Evolutionary conservation across 2,888 invertebrate genomes (phyloP).

Genomic region (Sceliomorpha sp.): DNA sequence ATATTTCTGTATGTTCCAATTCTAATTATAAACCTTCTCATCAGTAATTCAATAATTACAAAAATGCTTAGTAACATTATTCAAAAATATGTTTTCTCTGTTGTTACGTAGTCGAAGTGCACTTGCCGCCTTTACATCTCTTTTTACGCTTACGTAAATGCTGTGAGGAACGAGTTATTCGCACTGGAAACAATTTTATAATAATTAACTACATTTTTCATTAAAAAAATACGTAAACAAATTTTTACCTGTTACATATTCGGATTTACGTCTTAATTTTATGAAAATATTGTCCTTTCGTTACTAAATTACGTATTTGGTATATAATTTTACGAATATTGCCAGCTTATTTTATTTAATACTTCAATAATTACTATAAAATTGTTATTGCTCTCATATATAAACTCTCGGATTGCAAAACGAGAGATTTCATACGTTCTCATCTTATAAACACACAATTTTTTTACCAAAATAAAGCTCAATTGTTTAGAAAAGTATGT

Average conservation of each 20-base stretch:
- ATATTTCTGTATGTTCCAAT: slow-evolving; percentile 72
- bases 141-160: slow-evolving; percentile 62
- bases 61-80: slow-evolving; percentile 66
- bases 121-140: slow-evolving; percentile 45
- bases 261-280: too few relatives aligned
- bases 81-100: slow-evolving; percentile 68
- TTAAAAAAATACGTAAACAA: too few relatives aligned
- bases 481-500: too few relatives aligned
- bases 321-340: too few relatives aligned
- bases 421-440: neutral
- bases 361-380: too few relatives aligned
- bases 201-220: slow-evolving; percentile 12
- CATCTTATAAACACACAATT: too few relatives aligned
- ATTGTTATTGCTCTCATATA: neutral
- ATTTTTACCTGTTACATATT: too few relatives aligned
- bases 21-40: slow-evolving; percentile 64
- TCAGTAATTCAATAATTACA: slow-evolving; percentile 70
- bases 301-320: too few relatives aligned
- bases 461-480: neutral
- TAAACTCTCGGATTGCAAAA: neutral
- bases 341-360: too few relatives aligned
- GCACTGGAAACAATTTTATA: slow-evolving; percentile 19
- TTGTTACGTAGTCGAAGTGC: slow-evolving; percentile 59
- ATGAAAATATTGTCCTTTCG: too few relatives aligned
- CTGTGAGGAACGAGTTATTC: slow-evolving; percentile 59